These are phyloP conservation scores for Pristionchus exspectatus DNA, from an alignment of 2,888 invertebrate genomes.

Conservation along the genomic window DNA sequence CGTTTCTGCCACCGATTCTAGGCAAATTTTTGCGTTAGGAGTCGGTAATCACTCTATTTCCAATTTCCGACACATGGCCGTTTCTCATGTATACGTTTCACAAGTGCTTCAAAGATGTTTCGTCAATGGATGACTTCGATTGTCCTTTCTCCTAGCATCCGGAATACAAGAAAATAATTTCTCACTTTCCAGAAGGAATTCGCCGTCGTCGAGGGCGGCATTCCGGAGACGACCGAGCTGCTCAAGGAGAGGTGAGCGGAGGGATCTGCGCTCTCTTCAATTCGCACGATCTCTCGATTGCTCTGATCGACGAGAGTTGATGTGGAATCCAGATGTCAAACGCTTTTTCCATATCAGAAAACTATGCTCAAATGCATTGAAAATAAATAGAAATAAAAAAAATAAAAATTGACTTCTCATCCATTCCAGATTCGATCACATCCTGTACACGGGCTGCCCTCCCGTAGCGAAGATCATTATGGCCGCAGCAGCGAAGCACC, in stretches of 20 bases:
- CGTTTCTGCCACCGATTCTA: too few relatives aligned
- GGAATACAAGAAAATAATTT: background rate
- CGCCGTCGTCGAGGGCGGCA: slow-evolving; percentile 88
- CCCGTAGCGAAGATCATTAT: slow-evolving; percentile 91
- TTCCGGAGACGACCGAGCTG: slow-evolving; percentile 89
- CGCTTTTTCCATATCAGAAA: background rate
- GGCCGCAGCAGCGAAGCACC: slow-evolving; percentile 90
- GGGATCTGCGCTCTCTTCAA: background rate
- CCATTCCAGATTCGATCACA: slow-evolving; percentile 88
- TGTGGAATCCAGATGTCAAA: background rate
- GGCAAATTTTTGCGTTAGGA: too few relatives aligned
- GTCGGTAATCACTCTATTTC: too few relatives aligned
- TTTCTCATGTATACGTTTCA: too few relatives aligned
- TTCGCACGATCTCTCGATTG: background rate
- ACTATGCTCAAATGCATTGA: background rate
- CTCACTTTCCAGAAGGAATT: slow-evolving; percentile 85
- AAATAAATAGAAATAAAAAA: background rate
- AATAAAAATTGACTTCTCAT: background rate
- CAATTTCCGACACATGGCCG: too few relatives aligned
- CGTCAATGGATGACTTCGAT: background rate
- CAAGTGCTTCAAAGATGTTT: too few relatives aligned
- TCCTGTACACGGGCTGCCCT: slow-evolving; percentile 91
- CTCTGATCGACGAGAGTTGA: background rate
- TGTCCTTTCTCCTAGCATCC: background rate
- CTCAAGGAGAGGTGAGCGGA: slow-evolving; percentile 85